A percentile compares a stretch with the other conserved stretches of the same genome.
phyloP scores from a whole-genome alignment of 2,888 invertebrate genomes.

The Lacanobia wlatinum region DNA sequence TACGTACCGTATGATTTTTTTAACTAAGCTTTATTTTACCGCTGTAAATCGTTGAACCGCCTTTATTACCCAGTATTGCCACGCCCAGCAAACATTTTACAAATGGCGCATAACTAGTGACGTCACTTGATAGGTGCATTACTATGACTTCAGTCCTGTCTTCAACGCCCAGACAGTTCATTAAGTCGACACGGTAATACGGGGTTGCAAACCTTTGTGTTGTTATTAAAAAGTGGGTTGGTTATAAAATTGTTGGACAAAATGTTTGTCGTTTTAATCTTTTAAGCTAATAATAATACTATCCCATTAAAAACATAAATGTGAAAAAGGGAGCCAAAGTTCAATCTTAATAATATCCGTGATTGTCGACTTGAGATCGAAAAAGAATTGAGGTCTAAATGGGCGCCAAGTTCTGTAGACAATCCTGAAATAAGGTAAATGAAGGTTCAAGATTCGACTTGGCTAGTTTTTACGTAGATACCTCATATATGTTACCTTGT shows the following conservation, averaged over 20 bases:
- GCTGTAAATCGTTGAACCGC: constrained; percentile 41
- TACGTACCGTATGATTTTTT: too few species aligned
- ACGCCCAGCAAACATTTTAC: constrained; percentile 73
- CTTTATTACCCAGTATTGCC: constrained; percentile 24
- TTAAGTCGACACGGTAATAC: constrained; percentile 51
- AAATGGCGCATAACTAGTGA: constrained; percentile 81
- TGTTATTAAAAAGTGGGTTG: constrained; percentile 1
- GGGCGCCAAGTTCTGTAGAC: too few species aligned
- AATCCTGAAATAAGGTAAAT: too few species aligned
- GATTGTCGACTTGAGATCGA: too few species aligned
- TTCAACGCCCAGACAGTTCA: constrained; percentile 71
- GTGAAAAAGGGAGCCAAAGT: too few species aligned
- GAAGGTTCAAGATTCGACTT: too few species aligned
- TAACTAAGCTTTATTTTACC: background rate
- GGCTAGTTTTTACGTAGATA: too few species aligned
- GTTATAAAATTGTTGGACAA: background rate
- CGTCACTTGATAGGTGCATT: constrained; percentile 84
- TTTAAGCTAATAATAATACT: background rate
- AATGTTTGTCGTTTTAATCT: background rate
- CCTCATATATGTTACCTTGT: too few species aligned
- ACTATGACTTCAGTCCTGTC: constrained; percentile 71
- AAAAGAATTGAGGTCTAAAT: too few species aligned
- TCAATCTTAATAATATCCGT: too few species aligned
- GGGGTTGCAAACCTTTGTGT: constrained; percentile 33
- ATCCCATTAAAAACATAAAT: too few species aligned